Conservation (phyloP, 2,797 vertebrate species). For the Benthosema pterotum region DNA sequence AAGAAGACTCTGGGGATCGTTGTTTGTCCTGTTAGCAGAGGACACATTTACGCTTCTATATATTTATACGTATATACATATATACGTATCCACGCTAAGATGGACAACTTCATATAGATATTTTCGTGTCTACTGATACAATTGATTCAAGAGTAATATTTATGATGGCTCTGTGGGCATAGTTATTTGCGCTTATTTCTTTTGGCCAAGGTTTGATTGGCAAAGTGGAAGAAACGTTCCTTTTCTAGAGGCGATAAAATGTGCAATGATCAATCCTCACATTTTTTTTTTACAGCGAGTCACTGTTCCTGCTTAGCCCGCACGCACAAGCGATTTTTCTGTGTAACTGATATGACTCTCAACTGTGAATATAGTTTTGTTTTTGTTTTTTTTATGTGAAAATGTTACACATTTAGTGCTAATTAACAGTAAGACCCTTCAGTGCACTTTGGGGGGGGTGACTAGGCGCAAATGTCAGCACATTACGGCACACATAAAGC, state of each 20-base stretch:
- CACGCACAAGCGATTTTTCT: slow-evolving; percentile 14
- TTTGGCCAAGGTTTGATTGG: too few species aligned
- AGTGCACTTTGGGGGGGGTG: slow-evolving; percentile 6
- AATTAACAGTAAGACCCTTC: background rate
- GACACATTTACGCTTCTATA: slow-evolving; percentile 39
- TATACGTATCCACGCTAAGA: slow-evolving; percentile 16
- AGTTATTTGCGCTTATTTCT: slow-evolving; percentile 24
- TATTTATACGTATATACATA: too few species aligned
- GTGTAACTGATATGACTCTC: slow-evolving; percentile 26
- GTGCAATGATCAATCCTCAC: slow-evolving; percentile 8
- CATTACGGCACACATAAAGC: background rate
- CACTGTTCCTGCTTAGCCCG: slow-evolving; percentile 20
- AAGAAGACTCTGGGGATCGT: slow-evolving; percentile 22
- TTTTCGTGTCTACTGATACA: slow-evolving; percentile 11
- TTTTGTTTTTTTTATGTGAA: slow-evolving; percentile 6
- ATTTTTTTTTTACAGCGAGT: background rate
- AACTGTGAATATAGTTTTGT: slow-evolving; percentile 43
- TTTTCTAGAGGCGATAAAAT: slow-evolving; percentile 17
- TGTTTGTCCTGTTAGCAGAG: slow-evolving; percentile 35
- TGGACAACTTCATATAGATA: slow-evolving; percentile 26
- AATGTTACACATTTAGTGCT: slow-evolving; percentile 12
- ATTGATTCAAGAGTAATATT: slow-evolving; percentile 26
- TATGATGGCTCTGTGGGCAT: slow-evolving; percentile 19
- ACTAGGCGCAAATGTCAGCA: slow-evolving; percentile 11
- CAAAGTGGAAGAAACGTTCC: background rate